These are phyloP conservation scores for Pogonus chalceus DNA, from an alignment of 1,140 invertebrate species.

Conservation along the genomic window DNA sequence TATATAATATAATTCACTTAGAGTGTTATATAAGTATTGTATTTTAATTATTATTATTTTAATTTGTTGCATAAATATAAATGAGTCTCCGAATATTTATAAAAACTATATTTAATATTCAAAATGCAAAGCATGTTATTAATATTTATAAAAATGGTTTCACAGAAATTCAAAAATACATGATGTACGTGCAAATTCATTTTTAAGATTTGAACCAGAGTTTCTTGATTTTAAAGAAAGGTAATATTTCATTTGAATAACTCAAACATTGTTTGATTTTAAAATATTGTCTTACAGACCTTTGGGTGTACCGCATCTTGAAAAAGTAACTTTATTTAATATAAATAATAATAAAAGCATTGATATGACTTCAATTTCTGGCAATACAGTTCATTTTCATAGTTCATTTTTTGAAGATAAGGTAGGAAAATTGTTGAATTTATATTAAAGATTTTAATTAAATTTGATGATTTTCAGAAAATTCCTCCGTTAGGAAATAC, in stretches of 20 bases:
- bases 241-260: conserved; percentile 33
- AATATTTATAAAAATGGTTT: conserved; percentile 18
- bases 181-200: conserved; percentile 28
- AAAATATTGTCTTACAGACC: conserved; percentile 48
- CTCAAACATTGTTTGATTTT: conserved; percentile 13
- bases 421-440: conserved; percentile 39
- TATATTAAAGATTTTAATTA: conserved; percentile 8
- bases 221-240: conserved; percentile 58
- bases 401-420: conserved; percentile 88
- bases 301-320: conserved; percentile 70
- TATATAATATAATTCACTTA: too few species aligned
- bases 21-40: too few species aligned
- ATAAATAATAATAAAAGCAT: conserved; percentile 59
- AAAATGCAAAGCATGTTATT: conserved; percentile 7
- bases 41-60: too few species aligned
- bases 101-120: conserved; percentile 2
- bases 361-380: conserved; percentile 77
- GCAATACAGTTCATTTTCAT: conserved; percentile 79
- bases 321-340: conserved; percentile 72
- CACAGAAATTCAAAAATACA: conserved; percentile 29
- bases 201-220: conserved; percentile 49
- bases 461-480: conserved; percentile 46
- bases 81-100: background rate
- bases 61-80: conserved; percentile 4
- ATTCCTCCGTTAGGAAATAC: conserved; percentile 85